Percentiles rank a stretch among this genome's conserved stretches.
phyloP scores from a whole-genome alignment of 64 coral and sea anemone genomes.

The Catalaphyllia jardinei region DNA sequence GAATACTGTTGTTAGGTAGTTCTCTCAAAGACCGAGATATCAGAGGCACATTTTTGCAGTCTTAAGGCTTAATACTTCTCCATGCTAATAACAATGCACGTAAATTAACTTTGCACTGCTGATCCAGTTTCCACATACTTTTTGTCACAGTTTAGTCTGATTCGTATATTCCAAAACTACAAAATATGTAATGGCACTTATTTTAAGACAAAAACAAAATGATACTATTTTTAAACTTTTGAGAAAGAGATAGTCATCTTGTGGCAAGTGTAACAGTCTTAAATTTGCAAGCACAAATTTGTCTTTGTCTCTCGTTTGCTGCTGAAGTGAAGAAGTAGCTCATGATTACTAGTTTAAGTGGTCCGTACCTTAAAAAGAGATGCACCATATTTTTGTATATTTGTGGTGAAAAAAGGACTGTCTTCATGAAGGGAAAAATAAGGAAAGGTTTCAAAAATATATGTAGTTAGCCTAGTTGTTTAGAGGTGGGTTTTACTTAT shows the following conservation, averaged over 20 bases:
- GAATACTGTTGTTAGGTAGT: background rate
- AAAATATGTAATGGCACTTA: too few relatives aligned
- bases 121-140: too few relatives aligned
- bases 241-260: too few relatives aligned
- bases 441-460: slow-evolving; percentile 1
- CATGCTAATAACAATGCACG: background rate
- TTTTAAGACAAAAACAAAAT: too few relatives aligned
- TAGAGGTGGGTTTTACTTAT: slow-evolving; percentile 10
- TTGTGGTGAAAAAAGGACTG: background rate
- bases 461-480: slow-evolving; percentile 2
- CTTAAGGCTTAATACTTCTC: background rate
- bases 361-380: background rate
- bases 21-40: background rate
- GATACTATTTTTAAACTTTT: too few relatives aligned
- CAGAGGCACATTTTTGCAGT: background rate
- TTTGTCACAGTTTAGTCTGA: too few relatives aligned
- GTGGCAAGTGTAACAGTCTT: too few relatives aligned
- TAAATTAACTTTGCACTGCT: background rate
- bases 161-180: too few relatives aligned
- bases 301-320: background rate
- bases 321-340: background rate
- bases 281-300: too few relatives aligned
- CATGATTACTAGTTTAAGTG: background rate
- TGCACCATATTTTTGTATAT: slow-evolving; percentile 46
- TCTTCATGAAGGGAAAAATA: background rate